Evolutionary conservation across 2,888 invertebrate genomes (phyloP), one percentile per base, ranked within the genome.

Genomic region (Amblyjoppa fuscipennis): DNA sequence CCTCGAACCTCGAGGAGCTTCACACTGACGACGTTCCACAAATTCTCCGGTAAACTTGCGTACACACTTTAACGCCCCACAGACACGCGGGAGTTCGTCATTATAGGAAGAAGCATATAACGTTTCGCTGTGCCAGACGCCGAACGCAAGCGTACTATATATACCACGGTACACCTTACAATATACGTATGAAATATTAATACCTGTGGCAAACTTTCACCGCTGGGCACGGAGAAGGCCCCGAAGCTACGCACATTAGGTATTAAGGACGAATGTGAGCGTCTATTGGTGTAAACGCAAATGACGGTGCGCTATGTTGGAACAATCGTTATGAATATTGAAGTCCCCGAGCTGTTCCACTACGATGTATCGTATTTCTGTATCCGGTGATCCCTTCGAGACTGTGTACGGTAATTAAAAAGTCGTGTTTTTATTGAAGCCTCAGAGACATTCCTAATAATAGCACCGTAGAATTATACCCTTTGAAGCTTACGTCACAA

Each of bases 131-230:
- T 20, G 45, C 61, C 28, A 70, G 70, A 64, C 61, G 64, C 75
- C 61, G 76, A 59, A 38, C 56, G 45, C 49, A 31, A 51, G 41
- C 20, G 53, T n/a, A 9, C 13, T 51, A 64, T 31, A 61, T 56
- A 61, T 56, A 38, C 34, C 31, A 64, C 49, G 73, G 38, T 73
- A 16, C 53, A 11, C 25, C 31, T 49, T 66, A 66, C 73, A 53
- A 76, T 61, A 68, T 64, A 59, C 69, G 41, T 70, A 64, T 76
- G 76, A 76, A 81, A 81, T 76, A 81, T 81, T 81, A 81, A 81
- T 81, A 81, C 75, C 81, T 76, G 81, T 76, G 76, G 76, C 61
- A 70, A 81, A 81, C 76, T 81, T 81, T 70, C 66, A 70, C 70
- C 53, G 75, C 25, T 61, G n/a, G 34, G 25, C 28, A 61, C 59